phyloP scores from a whole-genome alignment of 2,113 vertebrate species.

The Arizona elegans region DNA sequence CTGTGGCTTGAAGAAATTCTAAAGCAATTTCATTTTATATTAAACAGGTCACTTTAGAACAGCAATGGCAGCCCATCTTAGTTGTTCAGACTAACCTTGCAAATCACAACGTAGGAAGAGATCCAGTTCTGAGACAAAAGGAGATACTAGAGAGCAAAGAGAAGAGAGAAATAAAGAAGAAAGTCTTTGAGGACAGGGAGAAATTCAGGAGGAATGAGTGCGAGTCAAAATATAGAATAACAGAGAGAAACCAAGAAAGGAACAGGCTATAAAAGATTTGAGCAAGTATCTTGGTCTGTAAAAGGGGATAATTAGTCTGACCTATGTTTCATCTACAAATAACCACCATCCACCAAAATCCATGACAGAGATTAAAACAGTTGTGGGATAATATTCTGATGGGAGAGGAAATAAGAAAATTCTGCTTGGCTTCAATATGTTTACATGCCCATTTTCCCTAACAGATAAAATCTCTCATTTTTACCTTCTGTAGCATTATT shows the following conservation, averaged over 20 bases:
- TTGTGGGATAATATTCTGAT: background rate
- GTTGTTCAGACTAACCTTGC: constrained; percentile 83
- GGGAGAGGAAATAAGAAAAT: constrained; percentile 2
- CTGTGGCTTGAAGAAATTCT: background rate
- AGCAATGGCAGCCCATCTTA: constrained; percentile 4
- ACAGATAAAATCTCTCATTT: background rate
- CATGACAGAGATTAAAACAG: background rate
- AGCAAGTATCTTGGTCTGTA: constrained; percentile 32
- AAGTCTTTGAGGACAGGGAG: constrained; percentile 52
- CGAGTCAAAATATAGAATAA: constrained; percentile 50
- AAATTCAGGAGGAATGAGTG: constrained; percentile 49
- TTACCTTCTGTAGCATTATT: constrained; percentile 79
- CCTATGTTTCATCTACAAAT: constrained; percentile 23
- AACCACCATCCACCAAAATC: constrained; percentile 13
- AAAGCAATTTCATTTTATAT: constrained; percentile 19
- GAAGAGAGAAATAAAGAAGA: constrained; percentile 43
- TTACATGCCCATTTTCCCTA: background rate
- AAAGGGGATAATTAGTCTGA: constrained; percentile 16
- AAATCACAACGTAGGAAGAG: constrained; percentile 84
- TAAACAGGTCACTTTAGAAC: constrained; percentile 33
- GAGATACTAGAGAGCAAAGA: constrained; percentile 78
- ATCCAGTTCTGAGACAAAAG: constrained; percentile 87
- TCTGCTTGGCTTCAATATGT: background rate
- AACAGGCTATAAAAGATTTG: constrained; percentile 30
- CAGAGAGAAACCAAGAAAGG: constrained; percentile 36